Evolutionary conservation across 2,113 vertebrate species (phyloP), one percentile per base, ranked within the genome.

Genomic region (Oxygymnocypris stewartii): DNA sequence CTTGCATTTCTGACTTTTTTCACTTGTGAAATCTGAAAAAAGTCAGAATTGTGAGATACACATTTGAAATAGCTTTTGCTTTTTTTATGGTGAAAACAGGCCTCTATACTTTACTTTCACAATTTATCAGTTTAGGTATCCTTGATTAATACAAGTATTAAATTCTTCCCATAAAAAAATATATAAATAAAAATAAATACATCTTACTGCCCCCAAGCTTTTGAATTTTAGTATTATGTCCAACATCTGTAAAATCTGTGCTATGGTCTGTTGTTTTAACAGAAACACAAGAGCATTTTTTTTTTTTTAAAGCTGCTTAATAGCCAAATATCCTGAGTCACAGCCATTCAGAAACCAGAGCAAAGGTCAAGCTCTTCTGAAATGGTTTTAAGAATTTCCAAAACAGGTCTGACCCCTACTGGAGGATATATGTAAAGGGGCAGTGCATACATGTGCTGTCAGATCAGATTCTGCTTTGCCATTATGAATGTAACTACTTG

Each of bases 341-440:
- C 16, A 54, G 16, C 51, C 6, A 61, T 10, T 20, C 13, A 20
- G 49, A 35, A 57, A 59, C 11, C 31, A 35, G 20, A 13, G 18
- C 31, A 44, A 61, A 81, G 37, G 59, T 65, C n/a, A 40, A 79
- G 11, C 78, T 51, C 75, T 78, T 51, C 40, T 25, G 2, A 44
- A n/a, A 25, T 18, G 37, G 3, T 16, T 67, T 67, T 59, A 65
- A 28, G 12, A 3, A 63, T 25, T 65, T 42, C 35, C 47, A 73
- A 25, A 35, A 81, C 85, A 81, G 57, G 65, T 59, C 49, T 49
- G 85, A 81, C 85, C 49, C 40, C 78, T 63, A 47, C 6, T 47
- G 85, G 77, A 82, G 18, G 71, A 47, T 4, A 37, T 49, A 20
- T 11, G 85, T 5, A 59, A 23, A 74, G 44, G 7, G 6, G 1